Percentiles rank a stretch among this genome's conserved stretches.
phyloP scores from a whole-genome alignment of 2,888 invertebrate species.

The Microctonus brassicae region DNA sequence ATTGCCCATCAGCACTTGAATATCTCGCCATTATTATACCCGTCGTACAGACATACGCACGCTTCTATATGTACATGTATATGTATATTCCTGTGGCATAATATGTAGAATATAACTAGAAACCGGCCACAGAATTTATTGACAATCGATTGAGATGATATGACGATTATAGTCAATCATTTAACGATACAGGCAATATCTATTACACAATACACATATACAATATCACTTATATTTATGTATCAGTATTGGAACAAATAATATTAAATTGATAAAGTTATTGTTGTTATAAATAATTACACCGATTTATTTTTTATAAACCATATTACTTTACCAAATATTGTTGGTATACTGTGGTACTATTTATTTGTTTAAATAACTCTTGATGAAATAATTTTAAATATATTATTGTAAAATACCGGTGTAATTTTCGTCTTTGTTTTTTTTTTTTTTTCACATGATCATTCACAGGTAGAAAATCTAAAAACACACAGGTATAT shows the following conservation, averaged over 20 bases:
- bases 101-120: not conserved
- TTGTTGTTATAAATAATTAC: too few relatives aligned
- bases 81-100: not conserved
- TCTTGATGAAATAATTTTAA: not conserved
- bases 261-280: too few relatives aligned
- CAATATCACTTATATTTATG: not conserved
- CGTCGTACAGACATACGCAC: too few relatives aligned
- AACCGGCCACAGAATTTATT: not conserved
- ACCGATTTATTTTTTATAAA: too few relatives aligned
- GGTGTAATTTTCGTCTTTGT: not conserved
- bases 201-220: not conserved
- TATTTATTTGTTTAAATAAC: not conserved
- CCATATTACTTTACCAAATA: too few relatives aligned
- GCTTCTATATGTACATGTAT: not conserved
- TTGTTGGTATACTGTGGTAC: not conserved
- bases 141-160: slow-evolving; percentile 21
- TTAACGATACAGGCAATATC: not conserved
- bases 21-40: not conserved
- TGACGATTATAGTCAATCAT: slow-evolving; percentile 6
- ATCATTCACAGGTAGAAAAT: not conserved
- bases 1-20: slow-evolving; percentile 1
- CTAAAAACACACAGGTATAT: not conserved
- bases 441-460: not conserved
- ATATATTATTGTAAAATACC: not conserved
- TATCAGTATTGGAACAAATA: too few relatives aligned